Evolutionary conservation across 2,797 vertebrate genomes (phyloP).

Genomic region (Chloroceryle inda): DNA sequence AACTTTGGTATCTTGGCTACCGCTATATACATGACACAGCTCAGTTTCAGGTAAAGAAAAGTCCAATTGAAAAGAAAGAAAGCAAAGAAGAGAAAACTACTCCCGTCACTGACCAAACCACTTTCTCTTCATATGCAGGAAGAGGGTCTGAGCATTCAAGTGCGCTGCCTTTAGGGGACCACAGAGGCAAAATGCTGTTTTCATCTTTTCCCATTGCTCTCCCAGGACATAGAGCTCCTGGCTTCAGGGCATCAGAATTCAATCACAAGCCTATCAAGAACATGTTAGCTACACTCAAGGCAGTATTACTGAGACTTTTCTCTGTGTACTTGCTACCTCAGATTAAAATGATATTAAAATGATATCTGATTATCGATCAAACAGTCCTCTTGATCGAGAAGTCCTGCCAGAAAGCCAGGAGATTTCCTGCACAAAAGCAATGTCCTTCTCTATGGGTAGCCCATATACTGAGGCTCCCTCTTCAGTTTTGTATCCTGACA

Average conservation of each 20-base stretch:
- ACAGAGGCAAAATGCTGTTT: neutral
- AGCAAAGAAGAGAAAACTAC: neutral
- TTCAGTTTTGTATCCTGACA: neutral
- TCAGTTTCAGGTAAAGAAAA: neutral
- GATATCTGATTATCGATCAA: neutral
- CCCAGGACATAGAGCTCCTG: neutral
- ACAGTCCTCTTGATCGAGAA: accelerated
- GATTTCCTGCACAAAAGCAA: neutral
- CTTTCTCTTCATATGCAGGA: neutral
- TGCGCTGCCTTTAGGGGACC: neutral
- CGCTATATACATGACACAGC: neutral
- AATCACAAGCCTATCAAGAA: neutral
- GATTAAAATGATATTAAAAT: neutral
- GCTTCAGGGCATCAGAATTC: neutral
- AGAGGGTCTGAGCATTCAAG: neutral
- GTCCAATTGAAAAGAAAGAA: neutral
- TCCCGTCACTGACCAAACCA: neutral
- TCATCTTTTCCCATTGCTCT: neutral
- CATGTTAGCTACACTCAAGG: neutral
- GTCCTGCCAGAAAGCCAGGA: neutral
- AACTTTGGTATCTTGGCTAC: neutral
- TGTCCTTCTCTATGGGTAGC: accelerated
- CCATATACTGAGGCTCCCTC: neutral
- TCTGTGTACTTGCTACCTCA: neutral
- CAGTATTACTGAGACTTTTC: neutral